A percentile compares a stretch with the other conserved stretches of the same genome.
These are phyloP conservation scores for Leuciscus idus DNA, from an alignment of 2,113 vertebrate species.

Conservation along the genomic window DNA sequence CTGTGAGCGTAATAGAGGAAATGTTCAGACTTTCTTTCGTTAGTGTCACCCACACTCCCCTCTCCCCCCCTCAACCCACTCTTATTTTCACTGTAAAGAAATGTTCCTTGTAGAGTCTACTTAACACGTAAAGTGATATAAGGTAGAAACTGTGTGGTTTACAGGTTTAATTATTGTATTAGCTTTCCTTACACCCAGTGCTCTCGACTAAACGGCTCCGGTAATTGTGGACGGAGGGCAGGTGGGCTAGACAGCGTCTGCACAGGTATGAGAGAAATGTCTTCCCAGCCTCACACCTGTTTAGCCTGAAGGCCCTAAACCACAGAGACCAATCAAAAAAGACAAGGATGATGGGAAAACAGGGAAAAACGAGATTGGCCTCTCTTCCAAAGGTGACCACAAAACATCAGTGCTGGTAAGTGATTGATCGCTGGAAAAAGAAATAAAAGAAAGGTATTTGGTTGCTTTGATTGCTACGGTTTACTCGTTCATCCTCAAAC, in stretches of 20 bases:
- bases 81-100: constrained; percentile 49
- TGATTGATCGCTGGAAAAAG: constrained; percentile 48
- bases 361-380: constrained; percentile 51
- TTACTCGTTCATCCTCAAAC: background rate
- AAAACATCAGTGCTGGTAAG: constrained; percentile 50
- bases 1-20: constrained; percentile 49
- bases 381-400: constrained; percentile 54
- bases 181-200: constrained; percentile 59
- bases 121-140: constrained; percentile 58
- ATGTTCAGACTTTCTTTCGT: constrained; percentile 9
- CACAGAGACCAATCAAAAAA: constrained; percentile 52
- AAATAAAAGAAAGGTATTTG: constrained; percentile 39
- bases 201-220: constrained; percentile 61
- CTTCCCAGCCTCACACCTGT: constrained; percentile 70
- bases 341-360: constrained; percentile 50
- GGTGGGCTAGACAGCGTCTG: constrained; percentile 58
- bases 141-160: constrained; percentile 45
- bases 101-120: constrained; percentile 42
- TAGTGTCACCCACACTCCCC: background rate
- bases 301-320: constrained; percentile 64
- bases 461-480: constrained; percentile 10
- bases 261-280: constrained; percentile 70
- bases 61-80: background rate
- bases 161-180: constrained; percentile 65
- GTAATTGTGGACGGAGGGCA: constrained; percentile 42